phyloP scores from a whole-genome alignment of 2,113 vertebrate genomes.

The Campylomormyrus tamandua region DNA sequence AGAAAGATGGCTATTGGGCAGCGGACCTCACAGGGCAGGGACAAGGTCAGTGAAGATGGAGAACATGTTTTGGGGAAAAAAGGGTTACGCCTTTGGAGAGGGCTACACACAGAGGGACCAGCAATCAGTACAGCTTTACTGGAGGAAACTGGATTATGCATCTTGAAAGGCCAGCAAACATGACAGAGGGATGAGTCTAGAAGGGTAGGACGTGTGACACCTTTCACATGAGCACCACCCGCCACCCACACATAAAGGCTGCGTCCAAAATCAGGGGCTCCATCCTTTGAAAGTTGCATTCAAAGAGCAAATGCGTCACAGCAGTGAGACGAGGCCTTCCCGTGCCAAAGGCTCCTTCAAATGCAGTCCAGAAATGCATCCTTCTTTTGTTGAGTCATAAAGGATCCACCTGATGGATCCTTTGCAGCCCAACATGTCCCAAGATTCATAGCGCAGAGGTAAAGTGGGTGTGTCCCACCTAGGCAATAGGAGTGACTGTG shows the following conservation, averaged over 20 bases:
- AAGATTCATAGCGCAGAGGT: not conserved
- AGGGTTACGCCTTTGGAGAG: too few relatives aligned
- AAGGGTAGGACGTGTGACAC: not conserved
- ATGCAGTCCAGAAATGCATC: not conserved
- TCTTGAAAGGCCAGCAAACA: too few relatives aligned
- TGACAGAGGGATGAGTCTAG: too few relatives aligned
- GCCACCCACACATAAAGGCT: not conserved
- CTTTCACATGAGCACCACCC: not conserved
- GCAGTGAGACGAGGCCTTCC: not conserved
- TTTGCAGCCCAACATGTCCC: not conserved
- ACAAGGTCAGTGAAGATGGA: too few relatives aligned
- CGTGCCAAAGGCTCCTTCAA: not conserved
- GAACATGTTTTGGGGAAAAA: too few relatives aligned
- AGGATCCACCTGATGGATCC: too few relatives aligned
- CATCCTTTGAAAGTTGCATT: too few relatives aligned
- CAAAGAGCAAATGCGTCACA: not conserved
- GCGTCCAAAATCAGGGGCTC: not conserved
- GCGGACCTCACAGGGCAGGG: not conserved
- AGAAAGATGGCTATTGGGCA: not conserved
- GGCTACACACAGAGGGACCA: too few relatives aligned
- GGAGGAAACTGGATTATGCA: too few relatives aligned
- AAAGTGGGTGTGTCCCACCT: not conserved
- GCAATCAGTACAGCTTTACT: too few relatives aligned
- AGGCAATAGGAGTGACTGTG: not conserved
- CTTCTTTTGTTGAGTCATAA: not conserved